These are phyloP conservation scores for Formica aserva DNA, from an alignment of 2,888 invertebrate genomes.

Conservation along the genomic window DNA sequence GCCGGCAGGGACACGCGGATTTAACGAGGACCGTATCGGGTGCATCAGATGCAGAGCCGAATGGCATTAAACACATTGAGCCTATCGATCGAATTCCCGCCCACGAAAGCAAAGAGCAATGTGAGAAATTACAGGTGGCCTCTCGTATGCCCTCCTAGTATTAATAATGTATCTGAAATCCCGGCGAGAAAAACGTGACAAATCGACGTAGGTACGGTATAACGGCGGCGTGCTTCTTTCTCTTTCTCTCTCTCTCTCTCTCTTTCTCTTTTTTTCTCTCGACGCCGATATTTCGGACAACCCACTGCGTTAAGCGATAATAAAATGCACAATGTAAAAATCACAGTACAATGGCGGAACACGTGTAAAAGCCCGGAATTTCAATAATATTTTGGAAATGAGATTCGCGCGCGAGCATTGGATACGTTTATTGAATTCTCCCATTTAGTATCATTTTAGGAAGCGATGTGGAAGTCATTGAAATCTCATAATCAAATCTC, in stretches of 20 bases:
- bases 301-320: conserved; percentile 5
- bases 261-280: conserved; percentile 9
- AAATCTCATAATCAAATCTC: conserved; percentile 15
- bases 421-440: conserved; percentile 21
- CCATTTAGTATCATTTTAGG: conserved; percentile 39
- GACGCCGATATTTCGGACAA: conserved; percentile 18
- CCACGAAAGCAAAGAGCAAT: conserved; percentile 69
- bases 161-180: conserved; percentile 64
- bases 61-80: conserved; percentile 77
- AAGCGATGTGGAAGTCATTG: conserved; percentile 36
- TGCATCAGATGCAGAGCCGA: conserved; percentile 77
- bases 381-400: conserved; percentile 33
- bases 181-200: conserved; percentile 41
- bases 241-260: not conserved
- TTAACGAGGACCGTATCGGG: conserved; percentile 81
- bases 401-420: not conserved
- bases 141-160: conserved; percentile 57
- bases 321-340: conserved; percentile 40
- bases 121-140: conserved; percentile 77
- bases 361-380: not conserved
- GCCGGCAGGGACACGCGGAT: conserved; percentile 73
- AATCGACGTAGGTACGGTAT: not conserved
- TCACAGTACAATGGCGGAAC: conserved; percentile 1
- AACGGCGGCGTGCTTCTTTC: not conserved
- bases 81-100: conserved; percentile 72